Conservation (phyloP, 2,113 vertebrate genomes). For the Chamaetylas fuelleborni region DNA sequence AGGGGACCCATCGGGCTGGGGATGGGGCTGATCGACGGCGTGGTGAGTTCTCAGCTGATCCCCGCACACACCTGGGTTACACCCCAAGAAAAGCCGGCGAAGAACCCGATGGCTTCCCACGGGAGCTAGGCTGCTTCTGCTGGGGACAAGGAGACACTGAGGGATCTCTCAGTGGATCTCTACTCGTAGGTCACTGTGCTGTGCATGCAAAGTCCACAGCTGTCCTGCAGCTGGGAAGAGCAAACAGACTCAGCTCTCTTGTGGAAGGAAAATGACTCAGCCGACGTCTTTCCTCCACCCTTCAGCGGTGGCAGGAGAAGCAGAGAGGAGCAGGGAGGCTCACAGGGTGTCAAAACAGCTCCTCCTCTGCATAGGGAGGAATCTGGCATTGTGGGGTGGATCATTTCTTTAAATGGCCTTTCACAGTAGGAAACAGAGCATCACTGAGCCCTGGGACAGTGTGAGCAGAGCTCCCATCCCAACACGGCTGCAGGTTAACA, state of each 20-base stretch:
- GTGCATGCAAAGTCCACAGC: not conserved
- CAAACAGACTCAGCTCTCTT: not conserved
- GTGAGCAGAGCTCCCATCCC: not conserved
- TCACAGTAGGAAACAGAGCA: not conserved
- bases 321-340: not conserved
- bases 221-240: conserved; percentile 8
- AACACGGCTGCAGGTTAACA: fast-evolving
- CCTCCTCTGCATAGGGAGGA: not conserved
- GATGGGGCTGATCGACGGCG: conserved; percentile 93
- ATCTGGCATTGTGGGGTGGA: not conserved
- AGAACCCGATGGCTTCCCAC: not conserved
- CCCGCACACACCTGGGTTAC: not conserved
- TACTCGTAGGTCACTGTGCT: not conserved
- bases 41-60: conserved; percentile 78
- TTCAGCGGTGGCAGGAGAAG: not conserved
- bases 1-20: conserved; percentile 91
- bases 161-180: not conserved
- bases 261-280: conserved; percentile 14
- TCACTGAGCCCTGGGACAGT: not conserved
- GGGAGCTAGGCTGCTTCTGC: not conserved
- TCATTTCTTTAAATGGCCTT: not conserved
- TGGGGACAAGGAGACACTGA: not conserved
- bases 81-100: not conserved
- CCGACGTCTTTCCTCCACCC: not conserved
- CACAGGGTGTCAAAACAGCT: not conserved